phyloP scores from a whole-genome alignment of 1,140 invertebrate genomes.

The Callitettix versicolor region DNA sequence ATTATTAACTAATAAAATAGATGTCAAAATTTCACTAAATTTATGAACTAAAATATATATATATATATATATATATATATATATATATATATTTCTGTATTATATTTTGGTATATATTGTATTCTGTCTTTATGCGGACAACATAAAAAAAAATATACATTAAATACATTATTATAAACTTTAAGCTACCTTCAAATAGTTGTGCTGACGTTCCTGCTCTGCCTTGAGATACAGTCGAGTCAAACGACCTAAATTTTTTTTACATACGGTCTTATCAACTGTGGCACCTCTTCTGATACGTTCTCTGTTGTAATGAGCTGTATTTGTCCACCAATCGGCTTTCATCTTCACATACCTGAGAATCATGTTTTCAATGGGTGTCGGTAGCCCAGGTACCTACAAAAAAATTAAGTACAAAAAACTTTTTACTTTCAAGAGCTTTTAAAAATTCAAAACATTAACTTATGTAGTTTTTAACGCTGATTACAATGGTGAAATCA shows the following conservation, averaged over 20 bases:
- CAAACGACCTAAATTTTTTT: conserved; percentile 95
- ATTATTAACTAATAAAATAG: too few relatives aligned
- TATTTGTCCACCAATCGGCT: conserved; percentile 99
- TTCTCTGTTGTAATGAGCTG: conserved; percentile 98
- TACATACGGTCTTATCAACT: conserved; percentile 99
- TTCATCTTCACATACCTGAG: conserved; percentile 99
- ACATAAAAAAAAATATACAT: neutral
- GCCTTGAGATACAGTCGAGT: conserved; percentile 96
- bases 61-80: neutral
- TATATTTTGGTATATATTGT: neutral
- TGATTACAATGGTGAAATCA: too few relatives aligned
- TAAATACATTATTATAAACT: neutral
- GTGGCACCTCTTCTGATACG: conserved; percentile 85
- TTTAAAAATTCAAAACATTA: conserved; percentile 2
- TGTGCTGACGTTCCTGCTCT: conserved; percentile 98
- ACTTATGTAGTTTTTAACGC: too few relatives aligned
- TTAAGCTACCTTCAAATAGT: conserved; percentile 75
- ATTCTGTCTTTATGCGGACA: neutral
- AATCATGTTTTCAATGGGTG: conserved; percentile 99
- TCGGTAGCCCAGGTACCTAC: conserved; percentile 89
- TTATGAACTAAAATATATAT: neutral
- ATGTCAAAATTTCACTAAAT: too few relatives aligned
- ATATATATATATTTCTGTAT: too few relatives aligned
- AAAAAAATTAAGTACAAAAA: conserved; percentile 31
- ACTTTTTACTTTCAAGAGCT: conserved; percentile 1